Percentiles rank a stretch among this genome's conserved stretches.
Evolutionary conservation across 2,888 invertebrate species (phyloP).

Genomic region (Pachycephus smyrnensis): DNA sequence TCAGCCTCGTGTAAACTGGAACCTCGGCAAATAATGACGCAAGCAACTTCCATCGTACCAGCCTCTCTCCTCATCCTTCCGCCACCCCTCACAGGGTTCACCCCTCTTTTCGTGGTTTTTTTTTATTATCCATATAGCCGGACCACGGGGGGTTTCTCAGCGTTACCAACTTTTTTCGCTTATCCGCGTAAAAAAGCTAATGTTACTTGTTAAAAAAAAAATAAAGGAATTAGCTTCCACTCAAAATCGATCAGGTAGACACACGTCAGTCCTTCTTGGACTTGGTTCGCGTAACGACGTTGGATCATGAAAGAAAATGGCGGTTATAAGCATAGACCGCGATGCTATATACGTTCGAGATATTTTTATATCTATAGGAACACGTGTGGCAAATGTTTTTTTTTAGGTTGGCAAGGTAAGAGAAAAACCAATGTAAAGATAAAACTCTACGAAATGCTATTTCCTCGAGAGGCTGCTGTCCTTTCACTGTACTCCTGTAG

Average conservation of each 20-base stretch:
- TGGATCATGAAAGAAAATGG: background rate
- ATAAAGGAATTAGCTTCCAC: too few species aligned
- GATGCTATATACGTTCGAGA: background rate
- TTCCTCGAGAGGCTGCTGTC: background rate
- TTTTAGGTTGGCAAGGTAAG: background rate
- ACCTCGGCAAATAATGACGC: background rate
- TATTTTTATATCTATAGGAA: background rate
- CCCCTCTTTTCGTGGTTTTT: background rate
- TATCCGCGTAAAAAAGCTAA: too few species aligned
- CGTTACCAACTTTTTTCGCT: background rate
- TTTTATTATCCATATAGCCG: background rate
- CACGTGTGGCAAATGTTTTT: background rate
- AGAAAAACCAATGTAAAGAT: background rate
- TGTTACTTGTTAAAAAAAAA: too few species aligned
- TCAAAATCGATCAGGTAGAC: too few species aligned
- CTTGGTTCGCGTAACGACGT: background rate
- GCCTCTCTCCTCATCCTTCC: background rate
- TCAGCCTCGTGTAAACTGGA: background rate
- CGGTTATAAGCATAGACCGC: background rate
- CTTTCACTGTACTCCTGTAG: background rate
- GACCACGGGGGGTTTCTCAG: background rate
- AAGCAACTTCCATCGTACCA: background rate
- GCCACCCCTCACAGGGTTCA: background rate
- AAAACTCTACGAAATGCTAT: background rate
- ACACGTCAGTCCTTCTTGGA: too few species aligned